Base-by-base conservation (phyloP, 37 sponge, comb jelly and placozoan genomes). In the Crambe crambe region DNA sequence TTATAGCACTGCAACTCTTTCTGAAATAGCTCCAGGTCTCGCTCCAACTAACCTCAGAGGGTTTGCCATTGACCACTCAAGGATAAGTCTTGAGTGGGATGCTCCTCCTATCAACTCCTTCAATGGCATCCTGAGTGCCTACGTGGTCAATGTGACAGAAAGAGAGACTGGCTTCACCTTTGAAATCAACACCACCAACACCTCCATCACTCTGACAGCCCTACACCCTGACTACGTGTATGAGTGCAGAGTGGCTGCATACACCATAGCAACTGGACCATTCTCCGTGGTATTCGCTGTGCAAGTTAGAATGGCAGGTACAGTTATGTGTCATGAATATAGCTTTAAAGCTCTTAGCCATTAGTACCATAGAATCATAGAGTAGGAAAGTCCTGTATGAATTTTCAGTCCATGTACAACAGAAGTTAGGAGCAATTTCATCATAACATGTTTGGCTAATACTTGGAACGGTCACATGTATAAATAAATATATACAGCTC, bases 171-270 rank as follows among this genome's bases (percentile, higher is more conserved):
- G 63, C 38, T 34, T 22, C 3, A 61, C 2, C 6, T 23, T 76
- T 37, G 62, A 76, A 22, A 42, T 39, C 37, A 37, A 23, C 27
- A 38, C 76, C 32, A 61, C 61, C 4, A 59, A 41, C 2, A 64
- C 54, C 35, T 15, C 43, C 1, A 25, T 66, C 23, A 43, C 42
- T 30, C 21, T 78, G 31, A 30, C 40, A 15, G 39, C 67, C 26
- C 51, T 78, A 0, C 66, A 65, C 26, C 78, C 78, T 29, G 66
- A 65, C 54, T 65, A 64, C n/a, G 27, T 40, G 21, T 78, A 78
- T 43, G 42, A 43, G 44, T 78, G 65, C 25, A 42, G 1, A 17
- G 78, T 78, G 29, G 78, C 67, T n/a, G 67, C 78, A 30, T 27
- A 17, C 9, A 78, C 66, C 5, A 31, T 37, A 42, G 67, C 68